These are phyloP conservation scores for Notechis scutatus DNA, from an alignment of 2,113 vertebrate genomes.

Conservation along the genomic window DNA sequence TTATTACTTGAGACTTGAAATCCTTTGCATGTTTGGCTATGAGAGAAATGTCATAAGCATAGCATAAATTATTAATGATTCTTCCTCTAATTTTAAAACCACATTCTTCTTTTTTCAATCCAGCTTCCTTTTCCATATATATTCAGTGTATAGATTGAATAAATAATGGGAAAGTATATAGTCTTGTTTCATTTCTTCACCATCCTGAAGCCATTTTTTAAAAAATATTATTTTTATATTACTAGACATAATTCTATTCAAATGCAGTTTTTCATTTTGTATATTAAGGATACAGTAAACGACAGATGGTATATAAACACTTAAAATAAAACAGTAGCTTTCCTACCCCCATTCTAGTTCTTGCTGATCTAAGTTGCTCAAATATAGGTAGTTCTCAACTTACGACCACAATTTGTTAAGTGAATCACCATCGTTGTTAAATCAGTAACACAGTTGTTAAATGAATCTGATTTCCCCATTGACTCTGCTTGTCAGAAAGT, in stretches of 20 bases:
- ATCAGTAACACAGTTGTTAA: neutral
- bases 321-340: neutral
- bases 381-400: neutral
- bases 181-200: neutral
- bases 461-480: neutral
- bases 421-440: neutral
- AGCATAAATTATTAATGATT: neutral
- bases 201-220: neutral
- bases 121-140: neutral
- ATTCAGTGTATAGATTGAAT: neutral
- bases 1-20: neutral
- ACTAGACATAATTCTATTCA: neutral
- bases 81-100: neutral
- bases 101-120: neutral
- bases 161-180: neutral
- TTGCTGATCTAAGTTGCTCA: neutral
- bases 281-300: neutral
- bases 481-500: neutral
- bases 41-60: neutral
- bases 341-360: neutral
- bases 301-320: neutral
- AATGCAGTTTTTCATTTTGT: neutral
- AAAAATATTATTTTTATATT: neutral
- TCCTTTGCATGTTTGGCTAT: neutral
- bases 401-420: neutral